phyloP scores from a whole-genome alignment of 2,888 invertebrate species.

The Idaea biselata region DNA sequence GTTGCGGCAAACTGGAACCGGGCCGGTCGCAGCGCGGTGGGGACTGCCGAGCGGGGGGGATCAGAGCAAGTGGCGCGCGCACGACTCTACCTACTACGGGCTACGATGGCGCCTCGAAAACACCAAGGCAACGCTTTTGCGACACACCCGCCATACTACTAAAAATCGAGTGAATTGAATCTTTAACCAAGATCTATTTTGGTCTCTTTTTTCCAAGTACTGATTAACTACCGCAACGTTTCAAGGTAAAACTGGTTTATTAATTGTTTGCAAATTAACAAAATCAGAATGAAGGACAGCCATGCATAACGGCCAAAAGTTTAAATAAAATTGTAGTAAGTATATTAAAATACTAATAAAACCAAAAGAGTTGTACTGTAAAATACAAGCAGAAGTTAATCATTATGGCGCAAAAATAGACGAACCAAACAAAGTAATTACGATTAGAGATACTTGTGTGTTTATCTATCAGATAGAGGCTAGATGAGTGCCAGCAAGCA shows the following conservation, averaged over 20 bases:
- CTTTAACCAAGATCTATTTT: slow-evolving; percentile 21
- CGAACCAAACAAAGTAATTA: slow-evolving; percentile 1
- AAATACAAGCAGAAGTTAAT: background rate
- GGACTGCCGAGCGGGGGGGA: slow-evolving; percentile 53
- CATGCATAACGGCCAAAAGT: slow-evolving; percentile 21
- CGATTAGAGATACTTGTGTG: slow-evolving; percentile 5
- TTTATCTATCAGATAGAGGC: slow-evolving; percentile 39
- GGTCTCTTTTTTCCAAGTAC: slow-evolving; percentile 34
- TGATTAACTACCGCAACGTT: slow-evolving; percentile 45
- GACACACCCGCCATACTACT: slow-evolving; percentile 69
- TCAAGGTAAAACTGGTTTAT: slow-evolving; percentile 64
- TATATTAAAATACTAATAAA: background rate
- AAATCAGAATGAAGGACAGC: slow-evolving; percentile 28
- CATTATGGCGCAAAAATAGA: background rate
- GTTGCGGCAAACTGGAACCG: slow-evolving; percentile 77
- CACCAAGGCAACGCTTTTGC: slow-evolving; percentile 74
- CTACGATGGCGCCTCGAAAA: slow-evolving; percentile 72
- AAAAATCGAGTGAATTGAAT: slow-evolving; percentile 54
- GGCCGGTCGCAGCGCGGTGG: slow-evolving; percentile 59
- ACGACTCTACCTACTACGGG: slow-evolving; percentile 71
- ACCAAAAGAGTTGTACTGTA: background rate
- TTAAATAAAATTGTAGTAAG: background rate
- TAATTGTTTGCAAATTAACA: slow-evolving; percentile 34
- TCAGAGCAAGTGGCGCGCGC: slow-evolving; percentile 74
- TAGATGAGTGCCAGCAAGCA: slow-evolving; percentile 57